Evolutionary conservation across 2,888 invertebrate species (phyloP).

Genomic region (Machimus rusticus): DNA sequence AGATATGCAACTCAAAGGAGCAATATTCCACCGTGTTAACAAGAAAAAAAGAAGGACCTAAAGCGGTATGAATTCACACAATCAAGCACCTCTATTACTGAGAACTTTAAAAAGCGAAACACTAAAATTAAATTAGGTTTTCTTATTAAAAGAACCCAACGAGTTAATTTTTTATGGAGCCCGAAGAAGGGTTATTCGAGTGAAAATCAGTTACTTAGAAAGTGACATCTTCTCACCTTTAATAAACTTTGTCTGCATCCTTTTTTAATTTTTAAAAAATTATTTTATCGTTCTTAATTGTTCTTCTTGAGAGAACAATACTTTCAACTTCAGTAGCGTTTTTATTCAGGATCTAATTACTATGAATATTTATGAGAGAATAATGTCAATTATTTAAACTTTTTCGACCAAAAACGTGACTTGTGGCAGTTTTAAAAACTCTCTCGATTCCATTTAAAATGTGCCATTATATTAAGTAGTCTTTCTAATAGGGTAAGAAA

Average conservation of each 20-base stretch:
- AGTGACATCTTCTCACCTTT: not conserved
- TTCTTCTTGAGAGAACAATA: not conserved
- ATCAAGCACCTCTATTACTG: not conserved
- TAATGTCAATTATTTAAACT: not conserved
- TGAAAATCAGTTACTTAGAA: not conserved
- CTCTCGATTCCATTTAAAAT: not conserved
- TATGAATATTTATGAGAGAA: not conserved
- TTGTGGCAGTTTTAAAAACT: not conserved
- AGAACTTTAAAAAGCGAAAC: not conserved
- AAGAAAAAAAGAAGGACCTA: not conserved
- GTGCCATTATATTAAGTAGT: not conserved
- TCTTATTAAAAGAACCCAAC: not conserved
- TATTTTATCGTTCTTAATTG: not conserved
- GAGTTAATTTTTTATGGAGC: not conserved
- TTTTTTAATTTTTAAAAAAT: not conserved
- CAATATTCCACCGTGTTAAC: not conserved
- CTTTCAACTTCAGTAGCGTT: not conserved
- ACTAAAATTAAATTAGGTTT: not conserved
- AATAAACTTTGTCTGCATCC: not conserved
- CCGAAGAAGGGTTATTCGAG: not conserved
- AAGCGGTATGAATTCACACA: not conserved
- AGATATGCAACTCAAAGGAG: not conserved
- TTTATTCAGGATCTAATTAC: not conserved
- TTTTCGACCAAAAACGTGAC: not conserved
- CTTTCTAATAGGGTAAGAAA: not conserved